These are phyloP conservation scores for Drosophila anomelani DNA, from an alignment of 2,888 invertebrate genomes.

Conservation along the genomic window DNA sequence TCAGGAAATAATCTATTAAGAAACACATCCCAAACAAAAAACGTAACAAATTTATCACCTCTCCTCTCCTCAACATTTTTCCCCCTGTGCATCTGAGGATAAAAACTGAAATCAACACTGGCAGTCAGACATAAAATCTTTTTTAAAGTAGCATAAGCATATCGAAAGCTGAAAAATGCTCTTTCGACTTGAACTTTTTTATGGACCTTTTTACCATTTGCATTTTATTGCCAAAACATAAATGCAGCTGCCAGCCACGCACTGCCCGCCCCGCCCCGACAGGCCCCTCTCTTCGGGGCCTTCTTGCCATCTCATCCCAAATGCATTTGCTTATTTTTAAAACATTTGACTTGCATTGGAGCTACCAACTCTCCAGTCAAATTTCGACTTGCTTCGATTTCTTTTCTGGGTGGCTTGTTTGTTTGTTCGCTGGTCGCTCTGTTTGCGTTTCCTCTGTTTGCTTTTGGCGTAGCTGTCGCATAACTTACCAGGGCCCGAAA, in stretches of 20 bases:
- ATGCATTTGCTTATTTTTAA: constrained; percentile 62
- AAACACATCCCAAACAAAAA: no score
- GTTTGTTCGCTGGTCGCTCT: constrained; percentile 42
- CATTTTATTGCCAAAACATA: constrained; percentile 79
- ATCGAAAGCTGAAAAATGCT: constrained; percentile 59
- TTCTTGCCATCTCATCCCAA: constrained; percentile 5
- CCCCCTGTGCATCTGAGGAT: constrained; percentile 23
- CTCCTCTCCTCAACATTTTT: background rate
- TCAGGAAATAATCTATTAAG: no score
- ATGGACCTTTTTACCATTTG: constrained; percentile 74
- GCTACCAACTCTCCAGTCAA: constrained; percentile 37
- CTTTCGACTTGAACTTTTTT: constrained; percentile 55
- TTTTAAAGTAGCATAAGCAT: constrained; percentile 73
- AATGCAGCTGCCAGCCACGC: constrained; percentile 62
- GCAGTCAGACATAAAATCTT: constrained; percentile 63
- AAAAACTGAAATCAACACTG: constrained; percentile 66
- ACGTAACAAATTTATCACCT: background rate
- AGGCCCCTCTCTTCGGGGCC: background rate
- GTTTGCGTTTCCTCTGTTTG: constrained; percentile 57
- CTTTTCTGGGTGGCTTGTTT: constrained; percentile 51
- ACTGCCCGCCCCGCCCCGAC: background rate
- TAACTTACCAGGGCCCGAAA: constrained; percentile 39
- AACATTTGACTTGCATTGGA: constrained; percentile 44
- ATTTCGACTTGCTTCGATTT: constrained; percentile 10
- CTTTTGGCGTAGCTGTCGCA: constrained; percentile 55